A percentile compares a stretch with the other conserved stretches of the same genome.
phyloP scores from a whole-genome alignment of 1,140 invertebrate species.

The Drosophila malerkotliana region DNA sequence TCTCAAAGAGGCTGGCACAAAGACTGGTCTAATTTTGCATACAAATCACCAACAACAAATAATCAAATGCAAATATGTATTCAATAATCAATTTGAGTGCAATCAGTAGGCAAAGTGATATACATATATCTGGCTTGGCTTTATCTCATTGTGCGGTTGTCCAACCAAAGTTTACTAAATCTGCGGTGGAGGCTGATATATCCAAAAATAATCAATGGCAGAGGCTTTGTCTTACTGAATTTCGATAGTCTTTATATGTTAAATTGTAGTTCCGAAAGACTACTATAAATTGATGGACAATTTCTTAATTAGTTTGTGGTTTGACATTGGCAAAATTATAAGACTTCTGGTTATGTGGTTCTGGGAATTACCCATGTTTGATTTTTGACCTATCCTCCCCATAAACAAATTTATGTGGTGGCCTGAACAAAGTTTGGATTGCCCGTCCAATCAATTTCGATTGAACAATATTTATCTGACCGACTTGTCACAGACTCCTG shows the following conservation, averaged over 20 bases:
- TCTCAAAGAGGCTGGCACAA: constrained; percentile 46
- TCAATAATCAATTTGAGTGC: constrained; percentile 78
- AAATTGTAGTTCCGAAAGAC: not conserved
- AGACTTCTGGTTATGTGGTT: not conserved
- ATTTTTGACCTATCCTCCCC: not conserved
- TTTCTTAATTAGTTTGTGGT: too few relatives aligned
- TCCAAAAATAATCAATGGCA: not conserved
- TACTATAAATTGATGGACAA: too few relatives aligned
- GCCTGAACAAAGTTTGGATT: not conserved
- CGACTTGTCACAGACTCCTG: constrained; percentile 42
- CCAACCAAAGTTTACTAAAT: not conserved
- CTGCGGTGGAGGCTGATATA: not conserved
- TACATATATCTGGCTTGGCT: constrained; percentile 4
- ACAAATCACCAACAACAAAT: constrained; percentile 78
- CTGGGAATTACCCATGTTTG: not conserved
- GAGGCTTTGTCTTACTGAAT: too few relatives aligned
- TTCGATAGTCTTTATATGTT: too few relatives aligned
- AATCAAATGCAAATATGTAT: constrained; percentile 79
- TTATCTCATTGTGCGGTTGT: constrained; percentile 12
- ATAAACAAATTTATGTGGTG: constrained; percentile 1
- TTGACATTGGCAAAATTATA: not conserved
- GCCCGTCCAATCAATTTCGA: constrained; percentile 8
- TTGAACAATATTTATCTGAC: constrained; percentile 42
- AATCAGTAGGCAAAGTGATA: constrained; percentile 59
- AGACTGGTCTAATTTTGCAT: constrained; percentile 69